Base-by-base conservation (phyloP, 2,797 vertebrate genomes). In the Gorsachius magnificus region DNA sequence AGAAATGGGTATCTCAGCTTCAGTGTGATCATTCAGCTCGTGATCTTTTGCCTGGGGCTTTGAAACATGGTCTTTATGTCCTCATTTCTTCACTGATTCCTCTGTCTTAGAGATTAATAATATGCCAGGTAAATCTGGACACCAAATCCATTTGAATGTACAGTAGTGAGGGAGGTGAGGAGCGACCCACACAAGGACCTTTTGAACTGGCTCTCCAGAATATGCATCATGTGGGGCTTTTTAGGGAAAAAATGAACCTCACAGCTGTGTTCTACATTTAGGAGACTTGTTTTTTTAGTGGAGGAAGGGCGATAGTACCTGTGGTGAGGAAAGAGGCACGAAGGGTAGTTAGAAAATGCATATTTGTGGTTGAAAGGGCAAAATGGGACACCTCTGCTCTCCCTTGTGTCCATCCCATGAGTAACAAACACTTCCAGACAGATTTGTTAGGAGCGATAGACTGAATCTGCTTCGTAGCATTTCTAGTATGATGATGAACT, bases 271-370 rank as follows among this genome's bases (percentile, higher is more conserved):
- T 87, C 16, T 50, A 0, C 22, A 10, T 58, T 79, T 21, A 79
- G 28, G 41, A 63, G 48, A 28, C 13, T 48, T 79, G 20, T 6
- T 92, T 38, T 8, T 75, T 71, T 28, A 46, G 28, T 48, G 70
- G 31, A 61, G 8, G 26, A 76, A 46, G 31, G 60, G 13, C 29
- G 78, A 11, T n/a, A 43, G n/a, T 54, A 38, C 8, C 29, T 76
- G 36, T 50, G 17, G 26, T 69, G 25, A 58, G 33, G 38, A 69
- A 85, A 24, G 57, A 68, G 46, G 10, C 22, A 33, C 0, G 1
- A 68, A 57, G 4, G 2, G 9, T 64, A 6, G 5, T 11, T 80
- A 74, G 14, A 77, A 74, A 80, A 75, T 69, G 8, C 0, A 0
- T 50, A 4, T 58, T 14, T 38, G 11, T 50, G 11, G 16, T 38